Evolutionary conservation across 2,888 invertebrate species (phyloP).

Genomic region (Rugalucina vietnamica): DNA sequence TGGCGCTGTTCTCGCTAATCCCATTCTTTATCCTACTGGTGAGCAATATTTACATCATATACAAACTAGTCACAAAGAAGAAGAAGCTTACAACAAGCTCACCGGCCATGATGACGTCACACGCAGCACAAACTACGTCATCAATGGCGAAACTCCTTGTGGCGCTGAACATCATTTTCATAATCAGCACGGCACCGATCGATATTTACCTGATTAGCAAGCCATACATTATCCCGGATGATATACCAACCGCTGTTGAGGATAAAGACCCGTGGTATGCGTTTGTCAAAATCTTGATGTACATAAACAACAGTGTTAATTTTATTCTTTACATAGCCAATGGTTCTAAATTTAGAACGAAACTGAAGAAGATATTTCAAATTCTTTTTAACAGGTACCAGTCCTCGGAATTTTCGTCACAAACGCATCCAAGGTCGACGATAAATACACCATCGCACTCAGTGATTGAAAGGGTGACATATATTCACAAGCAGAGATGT

Average conservation of each 20-base stretch:
- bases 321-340: conserved; percentile 32
- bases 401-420: background rate
- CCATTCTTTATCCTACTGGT: conserved; percentile 69
- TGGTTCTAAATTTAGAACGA: conserved; percentile 21
- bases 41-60: conserved; percentile 72
- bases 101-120: background rate
- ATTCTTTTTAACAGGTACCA: background rate
- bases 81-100: background rate
- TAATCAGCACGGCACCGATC: conserved; percentile 66
- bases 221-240: conserved; percentile 21
- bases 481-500: too few species aligned
- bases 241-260: conserved; percentile 13
- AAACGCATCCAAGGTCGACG: background rate
- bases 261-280: conserved; percentile 41
- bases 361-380: conserved; percentile 19
- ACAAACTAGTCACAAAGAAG: conserved; percentile 48
- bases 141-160: conserved; percentile 69
- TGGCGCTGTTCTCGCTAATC: conserved; percentile 67
- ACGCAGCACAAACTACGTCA: conserved; percentile 33
- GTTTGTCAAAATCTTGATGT: conserved; percentile 31
- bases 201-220: conserved; percentile 53
- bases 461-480: too few species aligned
- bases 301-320: conserved; percentile 18
- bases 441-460: background rate
- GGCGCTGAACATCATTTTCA: conserved; percentile 65